These are phyloP conservation scores for Protobothrops flavoviridis DNA, from an alignment of 2,113 vertebrate species.

Conservation along the genomic window DNA sequence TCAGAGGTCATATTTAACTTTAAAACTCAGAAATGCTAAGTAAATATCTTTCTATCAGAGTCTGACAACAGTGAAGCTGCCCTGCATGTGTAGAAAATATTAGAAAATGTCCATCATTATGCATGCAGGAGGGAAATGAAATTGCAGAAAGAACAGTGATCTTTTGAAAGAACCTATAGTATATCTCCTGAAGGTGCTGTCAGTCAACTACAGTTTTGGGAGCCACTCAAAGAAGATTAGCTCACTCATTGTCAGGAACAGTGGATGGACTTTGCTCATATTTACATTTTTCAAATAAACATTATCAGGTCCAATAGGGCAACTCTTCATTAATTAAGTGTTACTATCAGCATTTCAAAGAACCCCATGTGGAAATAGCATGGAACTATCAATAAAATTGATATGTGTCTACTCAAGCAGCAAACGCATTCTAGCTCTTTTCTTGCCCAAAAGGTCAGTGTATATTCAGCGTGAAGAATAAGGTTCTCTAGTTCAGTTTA, in stretches of 20 bases:
- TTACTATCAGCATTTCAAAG: background rate
- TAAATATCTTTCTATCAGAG: background rate
- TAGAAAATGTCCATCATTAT: background rate
- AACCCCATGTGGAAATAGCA: background rate
- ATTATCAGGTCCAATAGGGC: background rate
- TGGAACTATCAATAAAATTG: background rate
- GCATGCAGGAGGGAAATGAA: background rate
- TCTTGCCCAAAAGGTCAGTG: background rate
- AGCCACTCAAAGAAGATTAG: background rate
- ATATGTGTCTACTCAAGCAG: background rate
- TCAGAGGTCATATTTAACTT: background rate
- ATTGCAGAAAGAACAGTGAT: background rate
- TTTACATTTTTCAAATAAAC: background rate
- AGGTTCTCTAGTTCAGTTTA: background rate
- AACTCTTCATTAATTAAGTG: background rate
- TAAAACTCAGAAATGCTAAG: conserved; percentile 14
- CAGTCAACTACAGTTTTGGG: background rate
- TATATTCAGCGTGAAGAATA: background rate
- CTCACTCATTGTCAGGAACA: background rate
- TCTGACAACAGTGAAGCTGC: background rate
- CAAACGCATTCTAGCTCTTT: background rate
- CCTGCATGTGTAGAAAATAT: background rate
- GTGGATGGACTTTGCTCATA: background rate
- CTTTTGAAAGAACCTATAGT: background rate
- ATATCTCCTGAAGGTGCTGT: background rate